Conservation (phyloP, 2,888 invertebrate species). For the Yponomeuta malinellus region DNA sequence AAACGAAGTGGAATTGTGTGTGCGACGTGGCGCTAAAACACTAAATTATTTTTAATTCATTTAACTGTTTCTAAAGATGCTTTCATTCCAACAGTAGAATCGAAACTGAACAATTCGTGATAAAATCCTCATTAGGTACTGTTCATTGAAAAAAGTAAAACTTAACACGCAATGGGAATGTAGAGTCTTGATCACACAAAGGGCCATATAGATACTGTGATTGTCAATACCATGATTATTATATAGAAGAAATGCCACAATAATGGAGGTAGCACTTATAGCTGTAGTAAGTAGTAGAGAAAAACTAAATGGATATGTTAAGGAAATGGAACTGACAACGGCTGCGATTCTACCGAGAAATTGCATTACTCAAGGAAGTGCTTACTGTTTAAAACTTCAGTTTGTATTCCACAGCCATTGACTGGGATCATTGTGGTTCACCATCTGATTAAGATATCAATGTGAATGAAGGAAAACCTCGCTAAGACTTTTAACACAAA, state of each 20-base stretch:
- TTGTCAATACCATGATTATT: neutral
- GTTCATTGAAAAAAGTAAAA: neutral
- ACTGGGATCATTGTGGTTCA: too few relatives aligned
- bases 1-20: neutral
- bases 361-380: neutral
- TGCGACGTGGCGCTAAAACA: neutral
- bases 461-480: too few relatives aligned
- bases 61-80: neutral
- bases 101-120: slow-evolving; percentile 32
- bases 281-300: neutral
- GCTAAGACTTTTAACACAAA: neutral
- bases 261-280: neutral
- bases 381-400: too few relatives aligned
- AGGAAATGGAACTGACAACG: neutral
- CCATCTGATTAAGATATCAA: too few relatives aligned
- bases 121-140: slow-evolving; percentile 10
- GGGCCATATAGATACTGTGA: slow-evolving; percentile 3
- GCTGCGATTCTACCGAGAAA: neutral
- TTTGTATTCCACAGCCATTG: too few relatives aligned
- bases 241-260: neutral
- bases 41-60: neutral
- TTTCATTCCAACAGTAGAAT: slow-evolving; percentile 32
- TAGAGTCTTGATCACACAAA: slow-evolving; percentile 15
- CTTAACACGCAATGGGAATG: slow-evolving; percentile 20
- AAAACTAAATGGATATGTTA: neutral